Evolutionary conservation across 2,888 invertebrate species (phyloP), one percentile per base, ranked within the genome.

Genomic region (Aporophyla lueneburgensis): DNA sequence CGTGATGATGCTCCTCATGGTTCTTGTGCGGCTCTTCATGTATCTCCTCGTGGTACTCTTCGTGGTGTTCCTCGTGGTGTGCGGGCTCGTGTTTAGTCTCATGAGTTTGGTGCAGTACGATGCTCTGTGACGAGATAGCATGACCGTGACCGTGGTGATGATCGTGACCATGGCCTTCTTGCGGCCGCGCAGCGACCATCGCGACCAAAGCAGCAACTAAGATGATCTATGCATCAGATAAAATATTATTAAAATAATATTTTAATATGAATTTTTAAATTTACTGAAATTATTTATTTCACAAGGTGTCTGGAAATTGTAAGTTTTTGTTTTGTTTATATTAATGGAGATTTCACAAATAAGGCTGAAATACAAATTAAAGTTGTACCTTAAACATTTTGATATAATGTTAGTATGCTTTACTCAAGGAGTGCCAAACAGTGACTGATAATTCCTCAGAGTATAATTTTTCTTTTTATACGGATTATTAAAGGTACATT

Each of bases 111-210:
- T 93, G 92, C 71, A 91, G 87, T 33, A 88, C 88, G 67, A 93
- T 90, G 81, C 89, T 91, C 76, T 93, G 93, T 14, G 93, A 92
- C 5, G 93, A 93, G 86, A 75, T 63, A n/a, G 76, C 87, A 70
- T 86, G 84, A 40, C 63, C 83, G 66, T 85, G 86, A 65, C 76
- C 81, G 53, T 87, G 73, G 19, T 82, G 74, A 49, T 86, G 16
- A 16, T 72, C 61, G n/a, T 88, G 69, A 33, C 73, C 82, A 24
- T 87, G 74, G 1, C 82, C 71, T 5, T 78, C 70, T 72, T 88
- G 88, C 9, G 89, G 88, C 27, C 83, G 78, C 9, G 86, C 86
- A 21, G 69, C 43, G 1, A 54, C 89, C 6, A 79, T 33, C 6
- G 78, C 69, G 3, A 83, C 6, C 0, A 87, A n/a, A 61, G 81